Conservation (phyloP, 2,888 invertebrate genomes). For the Pantelozetes paolii region DNA sequence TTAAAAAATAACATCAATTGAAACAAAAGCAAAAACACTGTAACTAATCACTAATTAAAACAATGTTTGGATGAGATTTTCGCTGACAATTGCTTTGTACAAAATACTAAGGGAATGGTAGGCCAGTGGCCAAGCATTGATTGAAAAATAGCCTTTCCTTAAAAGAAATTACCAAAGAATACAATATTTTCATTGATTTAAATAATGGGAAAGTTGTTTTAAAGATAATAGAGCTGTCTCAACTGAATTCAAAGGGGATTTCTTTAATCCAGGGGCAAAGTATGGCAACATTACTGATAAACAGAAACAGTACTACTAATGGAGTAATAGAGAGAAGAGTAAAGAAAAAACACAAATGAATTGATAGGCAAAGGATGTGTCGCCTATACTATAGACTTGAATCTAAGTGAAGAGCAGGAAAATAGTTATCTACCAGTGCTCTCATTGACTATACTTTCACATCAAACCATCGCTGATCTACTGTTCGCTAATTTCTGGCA, state of each 20-base stretch:
- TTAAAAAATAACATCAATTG: slow-evolving; percentile 1
- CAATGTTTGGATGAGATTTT: not conserved
- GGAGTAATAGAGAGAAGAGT: not conserved
- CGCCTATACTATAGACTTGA: slow-evolving; percentile 2
- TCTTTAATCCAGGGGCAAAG: too few relatives aligned
- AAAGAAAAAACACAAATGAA: slow-evolving; percentile 33
- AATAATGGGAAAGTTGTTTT: too few relatives aligned
- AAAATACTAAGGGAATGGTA: too few relatives aligned
- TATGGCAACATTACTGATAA: too few relatives aligned
- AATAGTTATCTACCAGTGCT: slow-evolving; percentile 7
- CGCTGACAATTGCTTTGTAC: not conserved
- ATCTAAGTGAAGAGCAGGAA: not conserved
- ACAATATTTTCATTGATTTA: too few relatives aligned
- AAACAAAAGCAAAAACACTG: not conserved
- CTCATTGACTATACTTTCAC: not conserved
- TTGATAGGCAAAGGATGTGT: slow-evolving; percentile 21
- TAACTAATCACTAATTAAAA: not conserved
- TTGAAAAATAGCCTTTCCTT: not conserved
- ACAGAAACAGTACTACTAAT: not conserved
- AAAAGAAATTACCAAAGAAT: not conserved
- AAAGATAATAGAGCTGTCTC: too few relatives aligned
- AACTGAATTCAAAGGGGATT: too few relatives aligned
- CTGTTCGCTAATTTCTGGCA: slow-evolving; percentile 18
- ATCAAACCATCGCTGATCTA: not conserved
- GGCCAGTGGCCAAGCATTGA: too few relatives aligned